Percentiles rank a stretch among this genome's conserved stretches.
Conservation (phyloP, 53 echinoderm and acorn worm genomes). For the Paracentrotus lividus region DNA sequence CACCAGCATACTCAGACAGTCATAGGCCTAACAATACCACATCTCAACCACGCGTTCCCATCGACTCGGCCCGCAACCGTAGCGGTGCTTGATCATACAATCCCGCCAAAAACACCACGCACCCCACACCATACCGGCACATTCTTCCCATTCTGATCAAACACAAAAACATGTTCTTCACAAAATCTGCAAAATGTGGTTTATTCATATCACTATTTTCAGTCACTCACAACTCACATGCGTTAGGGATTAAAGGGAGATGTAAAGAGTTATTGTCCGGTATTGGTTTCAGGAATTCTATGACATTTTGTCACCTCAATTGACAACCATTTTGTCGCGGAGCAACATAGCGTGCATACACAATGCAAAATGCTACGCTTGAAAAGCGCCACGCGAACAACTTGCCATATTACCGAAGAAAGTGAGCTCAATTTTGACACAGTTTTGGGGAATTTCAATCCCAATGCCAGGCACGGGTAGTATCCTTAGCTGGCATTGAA, state of each 20-base stretch:
- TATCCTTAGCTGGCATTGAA: conserved; percentile 6
- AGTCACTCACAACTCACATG: background rate
- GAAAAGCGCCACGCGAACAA: conserved; percentile 68
- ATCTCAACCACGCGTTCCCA: background rate
- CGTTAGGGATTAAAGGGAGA: background rate
- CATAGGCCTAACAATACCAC: background rate
- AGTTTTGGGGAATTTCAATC: background rate
- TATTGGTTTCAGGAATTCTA: background rate
- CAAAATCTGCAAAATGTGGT: background rate
- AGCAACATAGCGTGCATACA: conserved; percentile 41
- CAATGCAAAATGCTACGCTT: conserved; percentile 53
- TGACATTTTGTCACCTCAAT: background rate
- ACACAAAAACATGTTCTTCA: background rate
- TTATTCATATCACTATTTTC: background rate
- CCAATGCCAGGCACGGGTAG: background rate
- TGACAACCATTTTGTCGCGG: conserved; percentile 6
- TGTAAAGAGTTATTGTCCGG: background rate
- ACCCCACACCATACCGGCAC: background rate
- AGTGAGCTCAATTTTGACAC: background rate
- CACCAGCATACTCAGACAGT: no score
- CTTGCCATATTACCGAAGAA: conserved; percentile 19
- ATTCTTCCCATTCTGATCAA: background rate
- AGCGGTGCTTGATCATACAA: background rate
- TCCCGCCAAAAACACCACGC: conserved; percentile 33
- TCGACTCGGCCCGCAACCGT: background rate